Base-by-base conservation (phyloP, 2,113 vertebrate genomes). In the Vimba vimba region DNA sequence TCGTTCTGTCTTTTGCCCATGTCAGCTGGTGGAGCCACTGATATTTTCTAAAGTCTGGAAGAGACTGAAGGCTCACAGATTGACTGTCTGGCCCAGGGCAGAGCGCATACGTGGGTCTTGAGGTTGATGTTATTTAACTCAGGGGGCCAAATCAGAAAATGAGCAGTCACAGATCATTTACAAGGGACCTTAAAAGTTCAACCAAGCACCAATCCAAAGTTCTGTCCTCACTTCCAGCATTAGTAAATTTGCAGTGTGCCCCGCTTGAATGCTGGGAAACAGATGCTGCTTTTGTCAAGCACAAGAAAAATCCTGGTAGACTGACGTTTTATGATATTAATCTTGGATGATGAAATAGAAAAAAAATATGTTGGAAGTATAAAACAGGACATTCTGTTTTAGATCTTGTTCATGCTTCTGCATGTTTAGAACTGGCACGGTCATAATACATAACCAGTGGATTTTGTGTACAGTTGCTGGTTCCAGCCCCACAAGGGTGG, bases 11-110 rank as follows among this genome's bases (percentile, higher is more conserved):
- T 86, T 83, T 76, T 79, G 50, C 33, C 64, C 45, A 23, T 82
- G 83, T 85, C 85, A 86, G 71, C 66, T 90, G 84, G 59, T 87
- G 83, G 86, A 89, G 82, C 66, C 55, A 75, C 78, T 75, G 21
- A 85, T 83, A 79, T 87, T 84, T 89, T 89, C 64, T 69, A 83
- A 71, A 74, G 85, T 86, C 82, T 86, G 71, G 39, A 81, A 43
- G 15, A 77, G 30, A 62, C 85, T 81, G 82, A 87, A 85, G 75
- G 43, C 74, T 86, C 52, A 52, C 21, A 64, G 52, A 77, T 19
- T 45, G 60, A 52, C 69, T 60, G 33, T 21, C 27, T 81, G 52
- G 62, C 79, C 17, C 19, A 82, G 62, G 62, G 45, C 79, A 68
- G 62, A 68, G 43, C 6, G 2, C 78, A 25, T n/a, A 47, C 1